A percentile compares a stretch with the other conserved stretches of the same genome.
Evolutionary conservation across 2,797 vertebrate species (phyloP).

Genomic region (Oreochromis mossambicus): DNA sequence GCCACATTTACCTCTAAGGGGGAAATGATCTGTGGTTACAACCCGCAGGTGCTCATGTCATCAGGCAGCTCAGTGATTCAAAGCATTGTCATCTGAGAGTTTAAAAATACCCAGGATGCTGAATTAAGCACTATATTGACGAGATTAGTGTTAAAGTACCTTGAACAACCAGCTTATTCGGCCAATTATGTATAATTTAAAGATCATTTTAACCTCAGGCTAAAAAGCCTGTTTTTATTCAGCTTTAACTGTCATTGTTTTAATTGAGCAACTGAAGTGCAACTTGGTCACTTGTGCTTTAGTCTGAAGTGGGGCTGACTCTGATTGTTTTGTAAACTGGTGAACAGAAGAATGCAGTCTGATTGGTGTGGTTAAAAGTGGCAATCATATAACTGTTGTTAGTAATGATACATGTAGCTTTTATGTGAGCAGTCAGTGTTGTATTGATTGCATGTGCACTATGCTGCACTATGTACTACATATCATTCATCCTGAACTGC

Average conservation of each 20-base stretch:
- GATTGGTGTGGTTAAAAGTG: not conserved
- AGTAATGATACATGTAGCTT: not conserved
- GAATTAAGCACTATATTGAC: not conserved
- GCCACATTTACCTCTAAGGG: not conserved
- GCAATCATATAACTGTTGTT: not conserved
- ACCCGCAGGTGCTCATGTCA: not conserved
- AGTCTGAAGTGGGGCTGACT: not conserved
- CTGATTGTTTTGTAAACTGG: not conserved
- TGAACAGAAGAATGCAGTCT: not conserved
- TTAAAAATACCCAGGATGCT: not conserved
- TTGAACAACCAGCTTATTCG: not conserved
- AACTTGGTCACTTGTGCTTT: not conserved
- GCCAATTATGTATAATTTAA: not conserved
- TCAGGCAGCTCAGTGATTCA: not conserved
- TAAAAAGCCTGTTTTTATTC: not conserved
- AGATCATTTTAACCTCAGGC: not conserved
- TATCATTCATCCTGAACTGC: not conserved
- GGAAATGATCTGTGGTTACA: not conserved
- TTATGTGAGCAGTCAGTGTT: not conserved
- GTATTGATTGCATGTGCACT: not conserved
- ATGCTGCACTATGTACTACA: not conserved
- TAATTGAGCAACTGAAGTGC: not conserved
- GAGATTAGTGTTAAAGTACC: not conserved
- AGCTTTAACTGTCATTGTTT: not conserved
- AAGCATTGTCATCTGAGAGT: not conserved